Percentiles rank a stretch among this genome's conserved stretches.
phyloP scores from a whole-genome alignment of 2,113 vertebrate species.

The Malurus alboscapulatus region DNA sequence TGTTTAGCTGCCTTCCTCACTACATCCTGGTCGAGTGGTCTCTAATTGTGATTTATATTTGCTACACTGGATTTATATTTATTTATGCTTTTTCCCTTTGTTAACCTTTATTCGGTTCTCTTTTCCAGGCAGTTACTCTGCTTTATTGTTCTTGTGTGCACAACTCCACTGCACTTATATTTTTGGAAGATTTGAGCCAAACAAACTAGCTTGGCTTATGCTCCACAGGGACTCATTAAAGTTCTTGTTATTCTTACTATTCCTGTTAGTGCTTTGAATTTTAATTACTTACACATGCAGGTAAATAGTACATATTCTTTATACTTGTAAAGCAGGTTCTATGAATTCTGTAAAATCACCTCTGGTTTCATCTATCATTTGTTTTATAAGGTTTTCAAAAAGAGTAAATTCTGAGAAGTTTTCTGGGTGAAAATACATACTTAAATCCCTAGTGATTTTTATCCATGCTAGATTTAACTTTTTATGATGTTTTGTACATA shows the following conservation, averaged over 20 bases:
- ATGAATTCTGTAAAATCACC: not conserved
- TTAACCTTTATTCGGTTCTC: not conserved
- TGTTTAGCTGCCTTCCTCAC: not conserved
- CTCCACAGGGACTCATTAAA: conserved; percentile 2
- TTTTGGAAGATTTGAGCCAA: conserved; percentile 34
- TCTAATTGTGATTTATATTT: not conserved
- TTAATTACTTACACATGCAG: conserved; percentile 50
- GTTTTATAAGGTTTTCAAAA: conserved; percentile 8
- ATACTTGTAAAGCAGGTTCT: conserved; percentile 12
- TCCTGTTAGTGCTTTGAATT: conserved; percentile 49
- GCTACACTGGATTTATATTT: not conserved
- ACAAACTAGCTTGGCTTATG: conserved; percentile 15
- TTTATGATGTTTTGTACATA: not conserved
- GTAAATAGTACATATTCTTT: not conserved
- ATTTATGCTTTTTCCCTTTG: not conserved
- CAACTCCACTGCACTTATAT: not conserved
- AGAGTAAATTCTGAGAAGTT: not conserved
- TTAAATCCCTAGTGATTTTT: not conserved
- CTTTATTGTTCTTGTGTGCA: conserved; percentile 45
- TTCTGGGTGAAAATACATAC: not conserved
- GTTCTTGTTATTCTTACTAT: conserved; percentile 45
- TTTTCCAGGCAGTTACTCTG: not conserved
- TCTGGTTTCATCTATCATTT: not conserved
- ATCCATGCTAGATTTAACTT: not conserved
- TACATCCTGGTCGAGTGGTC: not conserved